phyloP scores from a whole-genome alignment of 2,888 invertebrate species.

The Alloscopus bannaensis region DNA sequence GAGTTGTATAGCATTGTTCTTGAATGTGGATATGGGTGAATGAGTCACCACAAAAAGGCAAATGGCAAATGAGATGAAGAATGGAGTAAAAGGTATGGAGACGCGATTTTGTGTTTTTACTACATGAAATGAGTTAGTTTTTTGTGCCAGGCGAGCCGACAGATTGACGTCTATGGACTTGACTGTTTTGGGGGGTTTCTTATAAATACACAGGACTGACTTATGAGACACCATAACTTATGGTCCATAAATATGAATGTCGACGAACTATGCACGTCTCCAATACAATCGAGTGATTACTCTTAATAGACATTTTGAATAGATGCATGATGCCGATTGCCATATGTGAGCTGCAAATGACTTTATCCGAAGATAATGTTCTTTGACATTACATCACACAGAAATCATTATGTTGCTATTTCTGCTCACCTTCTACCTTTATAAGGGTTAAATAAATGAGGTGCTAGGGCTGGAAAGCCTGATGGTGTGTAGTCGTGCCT shows the following conservation, averaged over 20 bases:
- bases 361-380: slow-evolving; percentile 49
- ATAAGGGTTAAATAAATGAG: no score
- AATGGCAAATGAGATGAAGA: slow-evolving; percentile 15
- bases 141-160: slow-evolving; percentile 4
- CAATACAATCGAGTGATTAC: slow-evolving; percentile 32
- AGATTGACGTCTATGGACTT: not conserved
- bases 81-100: slow-evolving; percentile 33
- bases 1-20: not conserved
- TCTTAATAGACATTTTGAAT: slow-evolving; percentile 38
- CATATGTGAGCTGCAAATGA: slow-evolving; percentile 49
- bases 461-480: not conserved
- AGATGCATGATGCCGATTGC: slow-evolving; percentile 9
- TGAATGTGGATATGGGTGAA: not conserved
- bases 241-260: not conserved
- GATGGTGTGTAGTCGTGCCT: not conserved
- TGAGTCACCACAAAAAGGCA: slow-evolving; percentile 26
- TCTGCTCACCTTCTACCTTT: slow-evolving; percentile 5
- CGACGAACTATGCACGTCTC: not conserved
- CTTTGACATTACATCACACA: slow-evolving; percentile 31
- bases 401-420: slow-evolving; percentile 39
- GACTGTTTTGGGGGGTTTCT: not conserved
- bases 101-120: slow-evolving; percentile 49
- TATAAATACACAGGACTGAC: no score
- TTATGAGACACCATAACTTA: not conserved
- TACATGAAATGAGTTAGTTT: slow-evolving; percentile 30